phyloP scores from a whole-genome alignment of 2,113 vertebrate genomes.

The Microcebus ravelobensis region DNA sequence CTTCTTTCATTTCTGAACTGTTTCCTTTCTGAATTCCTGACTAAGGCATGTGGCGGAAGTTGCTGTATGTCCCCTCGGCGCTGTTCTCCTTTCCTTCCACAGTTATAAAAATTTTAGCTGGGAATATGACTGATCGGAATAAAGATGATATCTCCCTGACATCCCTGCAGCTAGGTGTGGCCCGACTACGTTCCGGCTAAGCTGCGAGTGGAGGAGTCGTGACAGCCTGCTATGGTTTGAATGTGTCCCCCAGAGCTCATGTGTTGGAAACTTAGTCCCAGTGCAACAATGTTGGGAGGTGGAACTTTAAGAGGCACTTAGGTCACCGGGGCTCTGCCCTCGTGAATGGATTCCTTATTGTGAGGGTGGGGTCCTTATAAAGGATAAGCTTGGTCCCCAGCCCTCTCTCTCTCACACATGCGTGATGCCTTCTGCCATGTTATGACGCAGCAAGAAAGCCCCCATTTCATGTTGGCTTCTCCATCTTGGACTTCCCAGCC shows the following conservation, averaged over 20 bases:
- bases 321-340: neutral
- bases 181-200: neutral
- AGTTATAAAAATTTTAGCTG: neutral
- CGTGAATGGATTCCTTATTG: neutral
- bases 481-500: neutral
- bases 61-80: neutral
- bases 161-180: neutral
- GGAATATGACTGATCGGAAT: neutral
- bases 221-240: neutral
- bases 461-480: neutral
- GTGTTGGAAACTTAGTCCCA: neutral
- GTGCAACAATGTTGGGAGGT: neutral
- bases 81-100: slow-evolving; percentile 4
- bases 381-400: neutral
- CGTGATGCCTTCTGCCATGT: neutral
- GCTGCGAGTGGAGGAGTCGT: neutral
- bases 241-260: neutral
- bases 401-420: neutral
- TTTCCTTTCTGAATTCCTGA: neutral
- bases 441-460: neutral
- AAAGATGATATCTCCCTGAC: neutral
- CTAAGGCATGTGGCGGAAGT: neutral
- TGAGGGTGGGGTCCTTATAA: neutral
- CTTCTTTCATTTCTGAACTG: neutral
- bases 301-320: neutral